Evolutionary conservation across 1,140 invertebrate genomes (phyloP).

Genomic region (Lepidotrigona ventralis): DNA sequence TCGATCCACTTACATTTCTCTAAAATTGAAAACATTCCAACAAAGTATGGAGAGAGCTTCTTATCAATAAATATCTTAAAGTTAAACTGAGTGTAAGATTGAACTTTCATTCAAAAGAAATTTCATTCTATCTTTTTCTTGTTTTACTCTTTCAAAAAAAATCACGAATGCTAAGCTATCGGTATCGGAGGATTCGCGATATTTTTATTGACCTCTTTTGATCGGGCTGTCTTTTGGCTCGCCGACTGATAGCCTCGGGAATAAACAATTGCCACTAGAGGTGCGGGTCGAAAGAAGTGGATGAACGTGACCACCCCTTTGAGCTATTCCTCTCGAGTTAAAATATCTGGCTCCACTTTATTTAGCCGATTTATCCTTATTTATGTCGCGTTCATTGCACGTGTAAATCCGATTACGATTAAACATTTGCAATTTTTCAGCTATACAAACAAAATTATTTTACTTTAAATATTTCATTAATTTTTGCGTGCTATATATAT

Average conservation of each 20-base stretch:
- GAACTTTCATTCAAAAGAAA: too few relatives aligned
- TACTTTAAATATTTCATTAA: not conserved
- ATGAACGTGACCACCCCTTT: constrained; percentile 2
- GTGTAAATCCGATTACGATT: too few relatives aligned
- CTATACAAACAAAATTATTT: too few relatives aligned
- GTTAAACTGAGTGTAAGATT: too few relatives aligned
- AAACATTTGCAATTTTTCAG: too few relatives aligned
- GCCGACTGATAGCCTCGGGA: not conserved
- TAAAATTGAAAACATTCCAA: too few relatives aligned
- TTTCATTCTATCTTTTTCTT: too few relatives aligned
- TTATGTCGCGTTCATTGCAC: not conserved
- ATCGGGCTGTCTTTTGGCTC: not conserved
- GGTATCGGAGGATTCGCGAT: not conserved
- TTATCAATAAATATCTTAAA: too few relatives aligned
- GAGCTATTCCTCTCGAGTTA: not conserved
- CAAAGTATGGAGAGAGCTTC: too few relatives aligned
- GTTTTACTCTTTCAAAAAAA: too few relatives aligned
- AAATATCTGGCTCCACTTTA: not conserved
- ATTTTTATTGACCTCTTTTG: constrained; percentile 9
- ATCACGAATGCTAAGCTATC: not conserved
- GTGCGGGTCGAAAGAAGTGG: not conserved
- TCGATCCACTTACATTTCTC: too few relatives aligned
- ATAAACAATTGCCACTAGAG: constrained; percentile 16
- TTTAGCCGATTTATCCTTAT: not conserved
- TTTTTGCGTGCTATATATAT: too few relatives aligned